Percentiles rank a stretch among this genome's conserved stretches.
phyloP scores from a whole-genome alignment of 2,797 vertebrate genomes.

The Eulemur coronatus region DNA sequence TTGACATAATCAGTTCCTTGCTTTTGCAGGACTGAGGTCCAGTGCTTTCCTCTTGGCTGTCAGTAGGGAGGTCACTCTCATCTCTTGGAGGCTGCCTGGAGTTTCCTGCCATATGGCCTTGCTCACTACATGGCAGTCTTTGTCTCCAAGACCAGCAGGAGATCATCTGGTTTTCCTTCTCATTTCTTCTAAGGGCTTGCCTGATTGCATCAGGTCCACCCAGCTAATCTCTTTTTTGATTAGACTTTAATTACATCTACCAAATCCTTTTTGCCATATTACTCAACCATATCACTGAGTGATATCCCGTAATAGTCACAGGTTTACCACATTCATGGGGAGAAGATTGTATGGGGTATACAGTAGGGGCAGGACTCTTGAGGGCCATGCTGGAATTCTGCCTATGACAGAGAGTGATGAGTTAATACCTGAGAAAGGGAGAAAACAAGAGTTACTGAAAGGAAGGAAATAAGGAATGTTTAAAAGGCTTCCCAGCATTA shows the following conservation, averaged over 20 bases:
- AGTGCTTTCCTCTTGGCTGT: background rate
- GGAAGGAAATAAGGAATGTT: background rate
- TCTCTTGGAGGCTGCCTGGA: background rate
- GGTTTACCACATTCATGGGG: background rate
- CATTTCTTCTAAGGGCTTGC: background rate
- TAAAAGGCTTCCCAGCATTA: background rate
- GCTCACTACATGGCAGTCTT: rapidly evolving
- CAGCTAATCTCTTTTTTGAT: background rate
- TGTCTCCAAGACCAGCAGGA: background rate
- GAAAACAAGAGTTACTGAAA: background rate
- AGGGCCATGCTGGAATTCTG: background rate
- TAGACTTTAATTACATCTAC: background rate
- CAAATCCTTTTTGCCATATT: background rate
- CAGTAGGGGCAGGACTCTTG: background rate
- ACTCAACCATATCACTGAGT: background rate
- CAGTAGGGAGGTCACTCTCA: background rate
- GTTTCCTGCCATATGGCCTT: background rate
- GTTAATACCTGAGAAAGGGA: background rate
- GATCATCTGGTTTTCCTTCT: background rate
- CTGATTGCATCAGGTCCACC: background rate
- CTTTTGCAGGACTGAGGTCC: background rate
- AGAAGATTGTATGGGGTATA: background rate
- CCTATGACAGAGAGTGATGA: background rate
- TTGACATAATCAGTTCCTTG: background rate
- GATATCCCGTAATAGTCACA: background rate